These are phyloP conservation scores for Pomatorhinus ruficollis DNA, from an alignment of 2,113 vertebrate species.

Conservation along the genomic window DNA sequence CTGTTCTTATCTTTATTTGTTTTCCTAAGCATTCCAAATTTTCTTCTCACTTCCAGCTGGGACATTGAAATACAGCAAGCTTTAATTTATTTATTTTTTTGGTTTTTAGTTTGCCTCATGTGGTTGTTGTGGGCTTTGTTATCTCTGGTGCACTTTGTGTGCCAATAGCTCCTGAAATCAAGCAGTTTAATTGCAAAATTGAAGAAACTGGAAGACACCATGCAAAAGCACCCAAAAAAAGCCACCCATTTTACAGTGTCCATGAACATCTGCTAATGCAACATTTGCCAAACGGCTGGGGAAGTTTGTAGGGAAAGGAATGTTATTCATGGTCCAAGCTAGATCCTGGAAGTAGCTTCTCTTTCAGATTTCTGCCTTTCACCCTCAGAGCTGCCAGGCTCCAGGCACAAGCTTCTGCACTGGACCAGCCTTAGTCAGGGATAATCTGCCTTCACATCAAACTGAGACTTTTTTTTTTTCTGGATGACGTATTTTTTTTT, in stretches of 20 bases:
- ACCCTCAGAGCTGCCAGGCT: neutral
- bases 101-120: neutral
- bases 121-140: neutral
- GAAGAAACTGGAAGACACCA: neutral
- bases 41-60: neutral
- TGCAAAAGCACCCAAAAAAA: neutral
- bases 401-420: neutral
- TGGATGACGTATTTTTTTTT: neutral
- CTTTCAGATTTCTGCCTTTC: neutral
- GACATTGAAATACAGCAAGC: neutral
- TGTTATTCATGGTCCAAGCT: neutral
- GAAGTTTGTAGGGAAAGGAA: neutral
- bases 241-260: neutral
- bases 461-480: neutral
- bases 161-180: neutral
- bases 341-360: neutral
- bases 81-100: neutral
- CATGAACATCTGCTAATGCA: neutral
- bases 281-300: neutral
- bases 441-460: neutral
- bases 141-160: neutral
- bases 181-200: neutral
- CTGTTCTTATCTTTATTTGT: conserved; percentile 10
- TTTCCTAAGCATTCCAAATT: neutral
- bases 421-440: neutral